Conservation (phyloP, 37 sponge, comb jelly and placozoan species). For the Theonella swinhoei region DNA sequence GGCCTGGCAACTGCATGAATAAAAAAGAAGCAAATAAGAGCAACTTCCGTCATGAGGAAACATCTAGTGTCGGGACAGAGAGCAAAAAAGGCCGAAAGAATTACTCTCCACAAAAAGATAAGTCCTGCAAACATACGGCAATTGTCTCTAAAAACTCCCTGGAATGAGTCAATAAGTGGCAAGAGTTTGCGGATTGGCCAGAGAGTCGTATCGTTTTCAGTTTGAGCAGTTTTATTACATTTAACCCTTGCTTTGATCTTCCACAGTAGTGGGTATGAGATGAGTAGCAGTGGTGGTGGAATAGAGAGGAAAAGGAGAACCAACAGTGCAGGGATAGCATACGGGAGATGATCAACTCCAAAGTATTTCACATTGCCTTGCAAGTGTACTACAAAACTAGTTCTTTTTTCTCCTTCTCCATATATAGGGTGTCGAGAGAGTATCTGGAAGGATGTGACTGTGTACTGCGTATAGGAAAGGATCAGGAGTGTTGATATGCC, state of each 20-base stretch:
- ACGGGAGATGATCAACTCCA: neutral
- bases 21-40: neutral
- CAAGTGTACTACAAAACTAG: neutral
- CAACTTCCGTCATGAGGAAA: neutral
- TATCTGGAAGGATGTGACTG: neutral
- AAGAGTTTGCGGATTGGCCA: neutral
- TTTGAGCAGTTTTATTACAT: neutral
- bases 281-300: neutral
- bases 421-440: neutral
- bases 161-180: slow-evolving; percentile 10
- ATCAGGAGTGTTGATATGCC: neutral
- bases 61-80: neutral
- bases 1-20: neutral
- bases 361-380: neutral
- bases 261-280: neutral
- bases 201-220: neutral
- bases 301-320: neutral
- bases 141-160: neutral
- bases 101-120: neutral
- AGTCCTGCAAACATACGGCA: neutral
- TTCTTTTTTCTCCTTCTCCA: neutral
- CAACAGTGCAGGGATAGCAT: neutral
- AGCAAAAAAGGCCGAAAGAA: neutral
- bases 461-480: neutral
- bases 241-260: neutral